Percentiles rank a stretch among this genome's conserved stretches.
Evolutionary conservation across 2,113 vertebrate genomes (phyloP).

Genomic region (Bos taurus): DNA sequence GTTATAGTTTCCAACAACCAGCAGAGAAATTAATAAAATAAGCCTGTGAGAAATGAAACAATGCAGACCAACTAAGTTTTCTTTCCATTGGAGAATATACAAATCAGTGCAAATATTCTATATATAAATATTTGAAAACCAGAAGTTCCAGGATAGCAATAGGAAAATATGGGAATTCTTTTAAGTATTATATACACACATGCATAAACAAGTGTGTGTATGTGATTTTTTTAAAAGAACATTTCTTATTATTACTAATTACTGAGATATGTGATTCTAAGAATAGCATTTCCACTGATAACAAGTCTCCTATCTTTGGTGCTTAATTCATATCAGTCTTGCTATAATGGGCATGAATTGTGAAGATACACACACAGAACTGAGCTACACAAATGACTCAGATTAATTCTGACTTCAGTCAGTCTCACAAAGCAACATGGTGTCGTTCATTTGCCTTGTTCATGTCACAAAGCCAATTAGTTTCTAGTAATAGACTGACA

Average conservation of each 20-base stretch:
- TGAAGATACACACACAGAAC: neutral
- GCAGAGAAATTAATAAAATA: slow-evolving; percentile 57
- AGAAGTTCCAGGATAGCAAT: slow-evolving; percentile 40
- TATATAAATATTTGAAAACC: slow-evolving; percentile 38
- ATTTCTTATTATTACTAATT: slow-evolving; percentile 49
- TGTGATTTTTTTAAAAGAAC: neutral
- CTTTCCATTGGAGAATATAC: slow-evolving; percentile 59
- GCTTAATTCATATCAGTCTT: neutral
- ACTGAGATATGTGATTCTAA: neutral
- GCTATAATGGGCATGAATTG: neutral
- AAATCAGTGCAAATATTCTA: neutral
- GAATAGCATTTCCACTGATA: slow-evolving; percentile 2
- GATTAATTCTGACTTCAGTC: slow-evolving; percentile 21
- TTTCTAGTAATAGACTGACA: neutral
- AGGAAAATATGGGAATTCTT: slow-evolving; percentile 57
- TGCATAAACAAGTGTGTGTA: neutral
- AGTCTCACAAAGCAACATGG: neutral
- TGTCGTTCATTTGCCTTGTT: neutral
- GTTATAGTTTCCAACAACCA: slow-evolving; percentile 69
- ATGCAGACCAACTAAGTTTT: slow-evolving; percentile 49
- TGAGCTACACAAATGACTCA: neutral
- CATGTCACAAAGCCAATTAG: neutral
- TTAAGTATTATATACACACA: neutral
- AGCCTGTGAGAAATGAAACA: slow-evolving; percentile 62
- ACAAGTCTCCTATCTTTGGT: neutral